phyloP scores from a whole-genome alignment of 2,113 vertebrate genomes.

The Lycaon pictus region DNA sequence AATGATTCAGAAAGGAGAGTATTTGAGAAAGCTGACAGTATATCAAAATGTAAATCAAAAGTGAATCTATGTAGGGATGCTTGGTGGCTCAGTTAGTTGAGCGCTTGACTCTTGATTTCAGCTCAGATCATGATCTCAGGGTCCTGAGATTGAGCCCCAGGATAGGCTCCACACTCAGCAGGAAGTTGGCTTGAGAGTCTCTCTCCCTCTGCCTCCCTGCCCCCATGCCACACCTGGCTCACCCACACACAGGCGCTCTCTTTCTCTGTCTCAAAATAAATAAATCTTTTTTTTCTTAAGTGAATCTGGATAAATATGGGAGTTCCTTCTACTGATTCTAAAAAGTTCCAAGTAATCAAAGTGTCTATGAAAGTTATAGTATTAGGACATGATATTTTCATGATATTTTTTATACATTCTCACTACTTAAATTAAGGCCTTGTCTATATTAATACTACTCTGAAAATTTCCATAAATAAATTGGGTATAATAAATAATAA shows the following conservation, averaged over 20 bases:
- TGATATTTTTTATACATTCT: not conserved
- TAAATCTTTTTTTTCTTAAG: not conserved
- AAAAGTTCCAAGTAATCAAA: not conserved
- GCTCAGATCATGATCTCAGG: not conserved
- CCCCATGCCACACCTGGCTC: not conserved
- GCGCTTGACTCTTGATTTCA: not conserved
- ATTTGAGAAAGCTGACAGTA: not conserved
- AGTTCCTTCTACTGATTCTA: not conserved
- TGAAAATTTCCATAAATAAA: not conserved
- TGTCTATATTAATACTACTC: not conserved
- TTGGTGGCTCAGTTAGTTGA: not conserved
- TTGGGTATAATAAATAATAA: not conserved
- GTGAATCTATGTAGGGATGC: not conserved
- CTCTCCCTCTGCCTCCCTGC: not conserved
- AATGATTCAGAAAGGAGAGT: not conserved
- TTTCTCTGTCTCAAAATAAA: not conserved
- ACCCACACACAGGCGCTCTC: not conserved
- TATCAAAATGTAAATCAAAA: not conserved
- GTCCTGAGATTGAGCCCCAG: not conserved
- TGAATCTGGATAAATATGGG: not conserved
- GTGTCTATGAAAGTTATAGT: not conserved
- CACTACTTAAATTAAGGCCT: not conserved
- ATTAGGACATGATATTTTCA: not conserved
- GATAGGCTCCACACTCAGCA: too few relatives aligned
- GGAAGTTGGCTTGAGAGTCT: not conserved